These are phyloP conservation scores for Petrocephalus microphthalmus DNA, from an alignment of 2,113 vertebrate genomes.

Conservation along the genomic window DNA sequence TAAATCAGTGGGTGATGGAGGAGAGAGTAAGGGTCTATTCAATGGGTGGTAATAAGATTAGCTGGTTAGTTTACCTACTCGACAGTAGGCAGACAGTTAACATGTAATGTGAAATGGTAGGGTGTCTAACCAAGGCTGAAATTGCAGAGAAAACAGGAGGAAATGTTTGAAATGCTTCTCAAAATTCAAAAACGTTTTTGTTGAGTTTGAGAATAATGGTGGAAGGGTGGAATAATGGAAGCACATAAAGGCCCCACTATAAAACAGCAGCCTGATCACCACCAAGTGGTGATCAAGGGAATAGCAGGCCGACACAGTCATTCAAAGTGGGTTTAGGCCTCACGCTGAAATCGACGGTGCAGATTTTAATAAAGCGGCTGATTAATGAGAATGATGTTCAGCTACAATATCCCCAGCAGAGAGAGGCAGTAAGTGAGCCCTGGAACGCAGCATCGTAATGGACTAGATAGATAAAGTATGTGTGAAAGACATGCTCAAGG, in stretches of 20 bases:
- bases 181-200: not conserved
- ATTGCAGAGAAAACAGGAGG: not conserved
- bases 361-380: constrained; percentile 13
- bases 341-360: not conserved
- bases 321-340: not conserved
- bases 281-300: not conserved
- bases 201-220: not conserved
- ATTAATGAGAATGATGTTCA: constrained; percentile 21
- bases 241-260: not conserved
- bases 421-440: not conserved
- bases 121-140: not conserved
- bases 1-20: not conserved
- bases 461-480: not conserved
- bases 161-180: not conserved
- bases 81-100: not conserved
- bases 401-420: constrained; percentile 3
- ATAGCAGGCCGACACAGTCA: not conserved
- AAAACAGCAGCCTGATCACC: not conserved
- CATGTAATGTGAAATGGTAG: not conserved
- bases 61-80: not conserved
- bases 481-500: not conserved
- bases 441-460: not conserved
- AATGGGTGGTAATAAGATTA: not conserved
- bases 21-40: not conserved
- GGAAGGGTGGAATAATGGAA: too few species aligned